Conservation (phyloP, 2,888 invertebrate genomes). For the Limnephilus rhombicus region DNA sequence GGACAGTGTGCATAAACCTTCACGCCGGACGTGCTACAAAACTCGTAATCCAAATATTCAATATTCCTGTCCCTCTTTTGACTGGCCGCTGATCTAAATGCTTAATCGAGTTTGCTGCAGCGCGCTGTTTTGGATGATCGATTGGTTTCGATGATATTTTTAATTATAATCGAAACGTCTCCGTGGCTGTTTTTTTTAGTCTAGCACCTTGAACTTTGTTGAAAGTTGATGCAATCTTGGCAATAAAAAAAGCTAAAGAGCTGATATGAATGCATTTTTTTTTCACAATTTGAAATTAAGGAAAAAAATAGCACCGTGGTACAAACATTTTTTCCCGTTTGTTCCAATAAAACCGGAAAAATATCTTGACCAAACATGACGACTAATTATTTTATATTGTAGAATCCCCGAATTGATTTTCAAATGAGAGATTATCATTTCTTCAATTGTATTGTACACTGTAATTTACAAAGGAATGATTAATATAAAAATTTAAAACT, state of each 20-base stretch:
- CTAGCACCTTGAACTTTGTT: neutral
- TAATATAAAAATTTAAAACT: neutral
- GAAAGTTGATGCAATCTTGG: neutral
- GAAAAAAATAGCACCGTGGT: too few relatives aligned
- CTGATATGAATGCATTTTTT: neutral
- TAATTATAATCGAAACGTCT: neutral
- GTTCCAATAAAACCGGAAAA: too few relatives aligned
- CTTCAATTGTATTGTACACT: neutral
- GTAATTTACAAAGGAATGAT: neutral
- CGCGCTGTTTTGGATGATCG: neutral
- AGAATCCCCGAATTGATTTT: neutral
- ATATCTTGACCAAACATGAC: too few relatives aligned
- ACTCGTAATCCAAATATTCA: slow-evolving; percentile 52
- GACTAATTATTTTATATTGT: neutral
- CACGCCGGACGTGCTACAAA: slow-evolving; percentile 44
- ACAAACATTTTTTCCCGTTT: too few relatives aligned
- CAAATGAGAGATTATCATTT: neutral
- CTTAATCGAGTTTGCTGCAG: slow-evolving; percentile 24
- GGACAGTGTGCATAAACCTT: slow-evolving; percentile 48
- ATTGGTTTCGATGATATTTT: slow-evolving; percentile 19
- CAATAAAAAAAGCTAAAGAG: neutral
- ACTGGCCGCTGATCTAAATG: slow-evolving; percentile 32
- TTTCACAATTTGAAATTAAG: too few relatives aligned
- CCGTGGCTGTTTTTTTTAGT: too few relatives aligned
- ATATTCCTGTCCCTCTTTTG: slow-evolving; percentile 55